Base-by-base conservation (phyloP, 2,888 invertebrate species). In the Agonum fuliginosum region DNA sequence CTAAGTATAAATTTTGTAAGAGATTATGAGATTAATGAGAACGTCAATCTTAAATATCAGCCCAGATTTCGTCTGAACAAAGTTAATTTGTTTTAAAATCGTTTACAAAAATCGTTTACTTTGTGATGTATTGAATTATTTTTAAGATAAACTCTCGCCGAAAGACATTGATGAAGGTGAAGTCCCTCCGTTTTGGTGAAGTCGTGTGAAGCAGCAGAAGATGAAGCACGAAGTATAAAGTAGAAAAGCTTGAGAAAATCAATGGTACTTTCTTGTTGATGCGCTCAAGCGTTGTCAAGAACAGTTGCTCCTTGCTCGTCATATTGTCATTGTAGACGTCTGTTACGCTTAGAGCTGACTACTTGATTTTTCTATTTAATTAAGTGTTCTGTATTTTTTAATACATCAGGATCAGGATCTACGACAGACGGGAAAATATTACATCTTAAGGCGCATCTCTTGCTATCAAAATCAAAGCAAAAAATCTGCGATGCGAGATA, bases 291-390 rank as follows among this genome's bases (percentile, higher is more conserved):
- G 58, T 58, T 58, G 58, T 58, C 58, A 58, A 27, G 12, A 27
- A 58, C 58, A 58, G 58, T 58, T 58, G 58, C 58, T 58, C 48
- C n/a, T n/a, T n/a, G n/a, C n/a, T n/a, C n/a, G n/a, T n/a, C n/a
- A n/a, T n/a, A n/a, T n/a, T n/a, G 48, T 48, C 48, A 20, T 48
- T 20, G 48, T 48, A 12, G 10, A 20, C 58, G 48, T 48, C 48
- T 19, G 48, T 48, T 48, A 17, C 30, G 17, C 30, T 58, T 14
- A 58, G 48, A 27, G 27, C 10, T 10, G 6, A 24, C 24, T 14
- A 58, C 58, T 58, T 58, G 54, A 58, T 58, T 27, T 58, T 58
- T 58, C 58, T 10, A 27, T 58, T 12, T 58, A 58, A 58, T 58
- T 58, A 58, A 58, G 27, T 12, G 12, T 8, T 30, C 27, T 58